Evolutionary conservation across 2,113 vertebrate genomes (phyloP), one percentile per base, ranked within the genome.

Genomic region (Pachycephala philippinensis): DNA sequence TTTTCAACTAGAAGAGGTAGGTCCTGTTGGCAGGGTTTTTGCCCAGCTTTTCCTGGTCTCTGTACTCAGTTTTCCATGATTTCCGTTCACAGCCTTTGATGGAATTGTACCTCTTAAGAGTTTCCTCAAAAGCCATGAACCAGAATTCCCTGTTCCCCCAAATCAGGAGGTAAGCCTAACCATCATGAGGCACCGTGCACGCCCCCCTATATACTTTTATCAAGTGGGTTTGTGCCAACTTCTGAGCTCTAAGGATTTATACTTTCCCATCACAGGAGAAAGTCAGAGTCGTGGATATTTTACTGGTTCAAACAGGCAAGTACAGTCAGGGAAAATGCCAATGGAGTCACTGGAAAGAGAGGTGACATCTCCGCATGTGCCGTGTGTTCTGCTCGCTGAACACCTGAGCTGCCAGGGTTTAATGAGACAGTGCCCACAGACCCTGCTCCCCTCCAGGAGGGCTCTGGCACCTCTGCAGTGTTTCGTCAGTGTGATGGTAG

Each of bases 391-490:
- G 69, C 44, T 78, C 0, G 0, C 61, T 24, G 37, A 76, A 40
- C 44, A 56, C 50, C 44, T 77, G 68, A 49, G n/a, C 23, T 57
- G 24, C 30, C 79, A 61, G 40, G 7, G 11, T 71, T 83, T 66
- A 79, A 60, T 1, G 2, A 40, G 52, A 15, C 24, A 33, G 44
- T 6, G 19, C 27, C 47, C 5, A 1, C 15, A 83, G 44, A 86
- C 14, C 12, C 35, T 7, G 2, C 40, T 80, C 8, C 57, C 21
- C 47, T 81, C 54, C 42, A 27, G 27, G n/a, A 59, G 33, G 33
- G 30, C 59, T 66, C 59, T 1, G 0, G 44, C 4, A 3, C 37
- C 27, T 74, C 63, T 1, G 2, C 1, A 2, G 19, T 1, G 0
- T 45, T 90, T 50, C 3, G 0, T 18, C 69, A 93, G 23, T 4